Base-by-base conservation (phyloP, 92 coral and sea anemone genomes). In the Umimayanthus kanabou region DNA sequence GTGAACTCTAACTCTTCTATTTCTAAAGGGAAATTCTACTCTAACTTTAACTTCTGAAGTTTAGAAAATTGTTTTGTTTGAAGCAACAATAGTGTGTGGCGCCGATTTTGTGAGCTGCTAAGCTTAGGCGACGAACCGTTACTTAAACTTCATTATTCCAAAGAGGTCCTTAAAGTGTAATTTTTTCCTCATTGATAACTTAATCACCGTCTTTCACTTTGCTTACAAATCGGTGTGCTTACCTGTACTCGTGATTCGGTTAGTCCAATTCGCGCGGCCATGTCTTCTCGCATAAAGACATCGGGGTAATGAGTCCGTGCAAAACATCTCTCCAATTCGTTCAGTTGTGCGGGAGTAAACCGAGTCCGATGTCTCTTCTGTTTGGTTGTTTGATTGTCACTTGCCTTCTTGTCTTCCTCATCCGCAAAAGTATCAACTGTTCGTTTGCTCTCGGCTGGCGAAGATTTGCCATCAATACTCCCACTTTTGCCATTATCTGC, bases 211-310 rank as follows among this genome's bases (percentile, higher is more conserved):
- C 88, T 70, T 83, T 69, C 87, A 83, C 78, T 83, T 83, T 83
- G 87, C 78, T 69, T 47, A 83, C 77, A 83, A 75, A 85, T 82
- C 82, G 28, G 37, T 72, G 37, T 43, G 26, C 94, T 82, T 93
- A 97, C 99, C 99, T 97, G 99, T 37, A 97, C 99, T 89, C 99
- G 88, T n/a, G 99, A 97, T 84, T 97, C 99, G 39, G 99, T 97
- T 26, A 97, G 93, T 4, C 99, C 98, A 49, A 97, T 97, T 49
- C 99, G 84, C 6, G 99, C 98, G 2, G 99, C 99, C 58, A 97
- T 93, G 64, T 97, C 99, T 86, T 97, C 99, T 45, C 99, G 88
- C 99, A 97, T 97, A 65, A 97, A 97, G 0, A 97, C 99, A 39
- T 97, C 99, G 13, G 99, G 99, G 73, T 97, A 97, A 43, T 97